Base-by-base conservation (phyloP, 2,113 vertebrate genomes). In the Bubo scandiacus region DNA sequence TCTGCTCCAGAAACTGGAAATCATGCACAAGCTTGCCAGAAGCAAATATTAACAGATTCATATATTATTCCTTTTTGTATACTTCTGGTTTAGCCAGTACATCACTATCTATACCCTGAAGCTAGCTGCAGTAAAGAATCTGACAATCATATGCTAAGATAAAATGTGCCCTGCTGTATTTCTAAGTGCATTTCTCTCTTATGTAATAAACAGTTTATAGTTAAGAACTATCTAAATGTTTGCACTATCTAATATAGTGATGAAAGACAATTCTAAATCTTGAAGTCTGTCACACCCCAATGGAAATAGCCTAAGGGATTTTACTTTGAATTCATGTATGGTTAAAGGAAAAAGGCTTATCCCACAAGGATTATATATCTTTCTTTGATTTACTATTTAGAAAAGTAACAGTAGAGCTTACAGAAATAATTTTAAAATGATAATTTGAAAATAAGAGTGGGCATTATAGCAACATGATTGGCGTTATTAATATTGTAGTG, bases 31-130 rank as follows among this genome's bases (percentile, higher is more conserved):
- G 81, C 96, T 96, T 97, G 96, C 96, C 96, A 96, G 94, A 85
- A 83, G 92, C 90, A 96, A 96, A 95, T 97, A 97, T 90, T 97
- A 97, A 96, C 95, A 93, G 92, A 90, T 96, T 95, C 93, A 96
- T 97, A 96, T 95, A 95, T 97, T 97, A 96, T n/a, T 95, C 61
- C 68, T 84, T 91, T 92, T 94, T 94, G 88, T 96, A 95, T 97
- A 94, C 2, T 80, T 96, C 96, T 97, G 81, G 80, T 93, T 94
- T 92, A 92, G 93, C 47, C 70, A 84, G 86, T 94, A 86, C 74
- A 96, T 97, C 88, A 81, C 95, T 94, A 94, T 90, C 90, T 94
- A 43, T 95, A 92, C 83, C 78, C 59, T 91, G 74, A 93, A 96
- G 40, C 83, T 83, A 81, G 79, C 75, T 81, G 68, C 82, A 86